Evolutionary conservation across 2,113 vertebrate species (phyloP).

Genomic region (Pagrus major): DNA sequence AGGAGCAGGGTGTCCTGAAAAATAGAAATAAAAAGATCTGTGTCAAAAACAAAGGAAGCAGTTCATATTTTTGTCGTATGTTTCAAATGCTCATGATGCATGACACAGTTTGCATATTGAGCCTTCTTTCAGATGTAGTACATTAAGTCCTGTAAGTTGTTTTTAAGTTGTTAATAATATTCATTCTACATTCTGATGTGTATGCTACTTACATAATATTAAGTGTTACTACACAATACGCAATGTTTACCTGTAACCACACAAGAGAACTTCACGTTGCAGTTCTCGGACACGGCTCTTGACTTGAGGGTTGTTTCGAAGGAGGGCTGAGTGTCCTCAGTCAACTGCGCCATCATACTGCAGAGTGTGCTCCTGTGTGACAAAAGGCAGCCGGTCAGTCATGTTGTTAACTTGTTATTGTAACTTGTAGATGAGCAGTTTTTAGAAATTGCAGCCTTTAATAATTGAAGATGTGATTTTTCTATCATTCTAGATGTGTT

Average conservation of each 20-base stretch:
- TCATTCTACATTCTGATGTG: neutral
- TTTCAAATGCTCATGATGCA: neutral
- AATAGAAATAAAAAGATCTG: neutral
- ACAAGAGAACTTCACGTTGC: conserved; percentile 94
- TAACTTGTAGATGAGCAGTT: neutral
- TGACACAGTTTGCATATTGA: neutral
- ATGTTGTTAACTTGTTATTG: neutral
- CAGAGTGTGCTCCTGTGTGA: conserved; percentile 94
- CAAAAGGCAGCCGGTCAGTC: conserved; percentile 12
- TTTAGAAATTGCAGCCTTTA: neutral
- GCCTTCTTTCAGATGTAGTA: neutral
- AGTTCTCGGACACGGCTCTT: conserved; percentile 91
- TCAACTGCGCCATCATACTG: conserved; percentile 94
- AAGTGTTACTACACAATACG: neutral
- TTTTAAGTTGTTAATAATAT: neutral
- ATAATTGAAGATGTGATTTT: neutral
- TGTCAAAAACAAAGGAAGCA: neutral
- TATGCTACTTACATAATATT: neutral
- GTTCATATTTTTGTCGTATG: neutral
- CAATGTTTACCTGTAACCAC: conserved; percentile 91
- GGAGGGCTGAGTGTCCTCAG: conserved; percentile 94
- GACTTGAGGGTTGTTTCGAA: conserved; percentile 96
- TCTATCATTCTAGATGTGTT: neutral
- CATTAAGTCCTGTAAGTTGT: no score
- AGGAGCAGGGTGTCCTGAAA: conserved; percentile 91